Percentiles rank a stretch among this genome's conserved stretches.
Conservation (phyloP, 1,140 invertebrate genomes). For the Papilio aristodemus region DNA sequence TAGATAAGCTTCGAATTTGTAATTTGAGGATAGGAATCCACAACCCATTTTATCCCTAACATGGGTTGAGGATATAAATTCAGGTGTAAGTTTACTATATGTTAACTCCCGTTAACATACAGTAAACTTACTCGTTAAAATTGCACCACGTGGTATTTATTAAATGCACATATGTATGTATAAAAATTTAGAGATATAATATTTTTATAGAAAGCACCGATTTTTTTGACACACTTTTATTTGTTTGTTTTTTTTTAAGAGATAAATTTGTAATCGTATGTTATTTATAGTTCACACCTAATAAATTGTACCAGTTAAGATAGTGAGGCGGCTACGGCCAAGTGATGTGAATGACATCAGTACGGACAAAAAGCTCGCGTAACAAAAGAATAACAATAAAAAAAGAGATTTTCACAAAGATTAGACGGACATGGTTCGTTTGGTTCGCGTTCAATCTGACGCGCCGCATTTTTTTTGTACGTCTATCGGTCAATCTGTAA, state of each 20-base stretch:
- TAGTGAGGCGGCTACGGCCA: slow-evolving; percentile 40
- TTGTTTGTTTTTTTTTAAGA: background rate
- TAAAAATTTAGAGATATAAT: background rate
- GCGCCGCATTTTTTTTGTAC: slow-evolving; percentile 28
- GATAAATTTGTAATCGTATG: background rate
- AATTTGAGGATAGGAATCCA: too few relatives aligned
- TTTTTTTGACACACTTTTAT: too few relatives aligned
- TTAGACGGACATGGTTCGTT: slow-evolving; percentile 55
- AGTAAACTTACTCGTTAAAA: background rate
- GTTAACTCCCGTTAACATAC: too few relatives aligned
- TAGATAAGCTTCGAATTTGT: background rate
- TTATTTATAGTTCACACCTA: slow-evolving; percentile 17
- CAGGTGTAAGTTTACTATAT: too few relatives aligned
- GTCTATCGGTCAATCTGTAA: slow-evolving; percentile 28
- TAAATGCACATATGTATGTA: too few relatives aligned
- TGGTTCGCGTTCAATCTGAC: slow-evolving; percentile 30
- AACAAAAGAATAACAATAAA: slow-evolving; percentile 58
- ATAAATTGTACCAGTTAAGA: slow-evolving; percentile 27
- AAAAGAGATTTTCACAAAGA: slow-evolving; percentile 64
- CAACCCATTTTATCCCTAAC: too few relatives aligned
- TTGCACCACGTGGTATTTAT: too few relatives aligned
- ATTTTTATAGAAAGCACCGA: too few relatives aligned
- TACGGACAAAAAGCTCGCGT: slow-evolving; percentile 56
- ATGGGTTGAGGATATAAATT: too few relatives aligned
- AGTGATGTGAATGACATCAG: slow-evolving; percentile 67